phyloP scores from a whole-genome alignment of 1,140 invertebrate species.

The Drosophila seguyi region DNA sequence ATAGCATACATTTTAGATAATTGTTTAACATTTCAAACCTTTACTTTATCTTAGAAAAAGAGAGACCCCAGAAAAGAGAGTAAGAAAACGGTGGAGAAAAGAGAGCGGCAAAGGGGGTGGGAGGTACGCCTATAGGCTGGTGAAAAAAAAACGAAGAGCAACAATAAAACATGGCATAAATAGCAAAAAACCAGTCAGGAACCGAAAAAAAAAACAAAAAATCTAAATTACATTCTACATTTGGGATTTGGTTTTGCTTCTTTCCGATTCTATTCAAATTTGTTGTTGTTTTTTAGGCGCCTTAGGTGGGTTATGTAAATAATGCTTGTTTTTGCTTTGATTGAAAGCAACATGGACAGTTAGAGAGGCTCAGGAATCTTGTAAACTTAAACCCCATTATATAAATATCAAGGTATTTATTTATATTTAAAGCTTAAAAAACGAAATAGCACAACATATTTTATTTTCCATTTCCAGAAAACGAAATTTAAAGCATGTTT shows the following conservation, averaged over 20 bases:
- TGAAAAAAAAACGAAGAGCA: constrained; percentile 15
- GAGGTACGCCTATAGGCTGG: constrained; percentile 36
- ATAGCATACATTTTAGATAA: not conserved
- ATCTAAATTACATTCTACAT: constrained; percentile 19
- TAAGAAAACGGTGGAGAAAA: not conserved
- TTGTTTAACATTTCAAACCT: not conserved
- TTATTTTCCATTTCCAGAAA: not conserved
- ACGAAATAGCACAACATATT: not conserved
- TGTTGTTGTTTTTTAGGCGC: constrained; percentile 9
- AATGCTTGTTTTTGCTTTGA: constrained; percentile 6
- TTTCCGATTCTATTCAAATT: constrained; percentile 12
- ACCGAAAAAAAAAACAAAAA: constrained; percentile 12
- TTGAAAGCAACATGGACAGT: constrained; percentile 16
- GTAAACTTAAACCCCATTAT: not conserved
- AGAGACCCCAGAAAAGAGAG: constrained; percentile 8
- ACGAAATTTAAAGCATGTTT: not conserved
- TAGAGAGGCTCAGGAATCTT: constrained; percentile 4
- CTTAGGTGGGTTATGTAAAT: constrained; percentile 37
- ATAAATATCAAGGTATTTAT: not conserved
- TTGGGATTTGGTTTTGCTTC: not conserved
- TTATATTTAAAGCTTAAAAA: not conserved
- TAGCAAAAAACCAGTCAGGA: constrained; percentile 44
- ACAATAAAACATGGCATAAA: constrained; percentile 28
- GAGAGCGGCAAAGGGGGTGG: constrained; percentile 15
- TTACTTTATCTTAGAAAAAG: not conserved